Evolutionary conservation across 1,140 invertebrate species (phyloP), one percentile per base, ranked within the genome.

Genomic region (fruit fly (Drosophila melanogaster)): DNA sequence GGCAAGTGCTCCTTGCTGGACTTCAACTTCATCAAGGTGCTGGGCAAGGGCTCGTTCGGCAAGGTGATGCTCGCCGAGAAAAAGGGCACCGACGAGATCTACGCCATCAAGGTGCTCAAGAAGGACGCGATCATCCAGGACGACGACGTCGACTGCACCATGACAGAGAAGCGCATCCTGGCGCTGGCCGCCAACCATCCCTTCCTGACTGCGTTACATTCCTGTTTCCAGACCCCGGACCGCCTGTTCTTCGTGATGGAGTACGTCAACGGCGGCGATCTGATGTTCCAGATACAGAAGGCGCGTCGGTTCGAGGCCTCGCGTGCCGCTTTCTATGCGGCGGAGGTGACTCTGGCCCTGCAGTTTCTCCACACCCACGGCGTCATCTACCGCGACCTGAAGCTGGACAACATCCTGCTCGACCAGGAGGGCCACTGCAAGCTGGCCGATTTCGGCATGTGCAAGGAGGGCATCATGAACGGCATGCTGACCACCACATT

Each of bases 241-340:
- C 95, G 98, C 22, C 93, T 99, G 57, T 99, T 99, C 93, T 99
- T 99, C 93, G 98, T 99, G 54, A 92, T 92, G 92, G 92, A 92
- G 93, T 99, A 99, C 93, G 98, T 99, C 6, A 99, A 99, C 93
- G 99, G 99, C 85, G 99, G 99, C 89, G 99, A 99, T 94, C 94
- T 99, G 64, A 99, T 99, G 99, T 99, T 99, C 94, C 99, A 99
- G 95, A 99, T 99, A 91, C 99, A 99, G 93, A 95, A 97, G 90
- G 97, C 98, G 49, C 94, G 98, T 56, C 99, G 99, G 93, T 99
- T 99, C 93, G 99, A 99, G 92, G 98, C 99, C 93, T 95, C 96
- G 22, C 93, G 99, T 41, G 98, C 98, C 14, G 95, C 93, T 69
- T 99, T 99, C 93, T 99, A 99, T 93, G 98, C 99, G 15, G 98